Evolutionary conservation across 2,113 vertebrate genomes (phyloP), one percentile per base, ranked within the genome.

Genomic region (Calypte anna): DNA sequence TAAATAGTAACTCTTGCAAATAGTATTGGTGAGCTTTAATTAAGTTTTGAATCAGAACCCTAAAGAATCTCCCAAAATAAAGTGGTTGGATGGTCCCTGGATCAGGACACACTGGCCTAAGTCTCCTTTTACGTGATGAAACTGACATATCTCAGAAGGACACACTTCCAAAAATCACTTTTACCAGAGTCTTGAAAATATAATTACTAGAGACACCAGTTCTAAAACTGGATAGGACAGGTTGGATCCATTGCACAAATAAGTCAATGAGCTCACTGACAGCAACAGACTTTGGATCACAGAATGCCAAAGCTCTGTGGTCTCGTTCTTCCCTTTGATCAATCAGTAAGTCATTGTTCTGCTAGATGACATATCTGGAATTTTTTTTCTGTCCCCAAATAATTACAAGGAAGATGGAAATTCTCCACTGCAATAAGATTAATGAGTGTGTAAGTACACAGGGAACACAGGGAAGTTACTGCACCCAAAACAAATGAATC

Each of bases 391-490:
- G 66, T 61, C 9, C 30, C 17, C 10, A 6, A 57, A 59, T 53
- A 88, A 67, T 82, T 88, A 75, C 24, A 84, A 88, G 66, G 30
- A 87, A 91, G 40, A 82, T 8, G 33, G 21, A 75, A 94, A 93
- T 82, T 78, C 50, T 84, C 36, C 58, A 40, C 22, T 58, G 51
- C n/a, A 73, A 92, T 30, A 82, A 92, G n/a, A 80, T 43, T 69
- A 87, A 48, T 69, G 61, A 80, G 28, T n/a, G 21, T 64, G 24
- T 75, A 61, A 80, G 55, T n/a, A 78, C 46, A 46, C 16, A 38
- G 33, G 55, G 57, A 86, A 74, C 36, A 53, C 33, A 50, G 38
- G 23, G 30, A 38, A 82, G 38, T 57, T 78, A 90, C 75, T 61
- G 46, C 50, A 79, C 53, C 61, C 68, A 61, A 74, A 81, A 20